Base-by-base conservation (phyloP, 2,113 vertebrate genomes). In the Grus americana region DNA sequence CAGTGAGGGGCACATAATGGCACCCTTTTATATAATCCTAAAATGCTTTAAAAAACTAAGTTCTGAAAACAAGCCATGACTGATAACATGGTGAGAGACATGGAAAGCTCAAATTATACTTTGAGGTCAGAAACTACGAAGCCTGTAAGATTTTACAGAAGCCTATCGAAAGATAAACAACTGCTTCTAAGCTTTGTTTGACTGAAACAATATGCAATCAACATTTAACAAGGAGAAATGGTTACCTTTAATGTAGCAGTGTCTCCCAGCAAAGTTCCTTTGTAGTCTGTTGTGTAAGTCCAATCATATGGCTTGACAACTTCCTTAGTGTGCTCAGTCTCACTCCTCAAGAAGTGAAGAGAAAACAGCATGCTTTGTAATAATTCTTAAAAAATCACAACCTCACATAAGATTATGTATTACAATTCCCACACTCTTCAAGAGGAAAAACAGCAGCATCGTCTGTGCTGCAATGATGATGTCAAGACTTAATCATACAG, bases 211-310 rank as follows among this genome's bases (percentile, higher is more conserved):
- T 9, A 82, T 5, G 22, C 29, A 83, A 40, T 19, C 34, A 90
- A 24, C 63, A 93, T 58, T 59, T 68, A 65, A 50, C 5, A 38
- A 73, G 52, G 21, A 78, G 26, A 85, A 85, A 86, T 20, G 7
- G 29, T 88, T 95, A 99, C 99, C 98, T 98, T 98, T 54, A 99
- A 98, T 29, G 98, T 98, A 87, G 97, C 79, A 29, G 96, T 95
- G 13, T 99, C 99, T 92, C 99, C 99, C 27, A 99, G 96, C 75
- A 99, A 96, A 2, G 99, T 99, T 75, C 99, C 99, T 97, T 98
- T 99, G 97, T 99, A 99, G 94, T 99, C 99, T 73, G 99, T 99
- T 44, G 99, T 99, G 89, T 99, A 99, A 6, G 99, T 99, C 99
- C 99, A 99, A 82, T 99, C 99, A 17, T 99, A 99, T 0, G 98